phyloP scores from a whole-genome alignment of 2,113 vertebrate genomes.

The Osmerus mordax region DNA sequence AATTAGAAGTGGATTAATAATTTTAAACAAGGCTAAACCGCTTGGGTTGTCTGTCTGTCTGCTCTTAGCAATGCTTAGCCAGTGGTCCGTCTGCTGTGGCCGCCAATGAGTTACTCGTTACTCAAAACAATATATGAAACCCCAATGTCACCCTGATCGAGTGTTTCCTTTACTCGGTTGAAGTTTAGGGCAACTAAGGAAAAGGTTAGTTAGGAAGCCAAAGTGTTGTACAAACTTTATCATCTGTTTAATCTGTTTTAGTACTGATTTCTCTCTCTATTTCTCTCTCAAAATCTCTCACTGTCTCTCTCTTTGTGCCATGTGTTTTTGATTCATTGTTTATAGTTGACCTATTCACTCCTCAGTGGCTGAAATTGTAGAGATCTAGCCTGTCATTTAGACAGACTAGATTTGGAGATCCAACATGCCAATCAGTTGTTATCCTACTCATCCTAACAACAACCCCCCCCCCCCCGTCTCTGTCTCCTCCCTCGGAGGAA shows the following conservation, averaged over 20 bases:
- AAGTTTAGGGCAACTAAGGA: slow-evolving; percentile 40
- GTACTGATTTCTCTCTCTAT: neutral
- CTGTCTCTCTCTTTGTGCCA: neutral
- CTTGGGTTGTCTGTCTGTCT: slow-evolving; percentile 73
- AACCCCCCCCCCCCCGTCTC: neutral
- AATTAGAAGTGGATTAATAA: slow-evolving; percentile 79
- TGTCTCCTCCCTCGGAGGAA: neutral
- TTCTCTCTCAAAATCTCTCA: too few species aligned
- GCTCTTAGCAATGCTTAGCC: slow-evolving; percentile 66
- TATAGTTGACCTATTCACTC: neutral
- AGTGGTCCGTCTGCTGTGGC: slow-evolving; percentile 64
- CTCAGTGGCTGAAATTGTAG: neutral
- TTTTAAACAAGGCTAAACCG: slow-evolving; percentile 79
- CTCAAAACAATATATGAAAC: slow-evolving; percentile 67
- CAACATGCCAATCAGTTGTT: neutral
- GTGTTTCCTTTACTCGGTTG: too few species aligned
- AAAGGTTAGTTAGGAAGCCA: slow-evolving; percentile 19
- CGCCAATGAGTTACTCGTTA: slow-evolving; percentile 38
- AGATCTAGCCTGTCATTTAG: neutral
- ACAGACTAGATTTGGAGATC: neutral
- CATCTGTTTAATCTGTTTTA: neutral
- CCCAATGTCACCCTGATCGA: slow-evolving; percentile 41
- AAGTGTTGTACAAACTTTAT: neutral
- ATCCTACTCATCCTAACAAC: neutral
- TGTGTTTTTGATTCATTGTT: neutral